Percentiles rank a stretch among this genome's conserved stretches.
phyloP scores from a whole-genome alignment of 2,888 invertebrate species.

The Brachyptera risi region DNA sequence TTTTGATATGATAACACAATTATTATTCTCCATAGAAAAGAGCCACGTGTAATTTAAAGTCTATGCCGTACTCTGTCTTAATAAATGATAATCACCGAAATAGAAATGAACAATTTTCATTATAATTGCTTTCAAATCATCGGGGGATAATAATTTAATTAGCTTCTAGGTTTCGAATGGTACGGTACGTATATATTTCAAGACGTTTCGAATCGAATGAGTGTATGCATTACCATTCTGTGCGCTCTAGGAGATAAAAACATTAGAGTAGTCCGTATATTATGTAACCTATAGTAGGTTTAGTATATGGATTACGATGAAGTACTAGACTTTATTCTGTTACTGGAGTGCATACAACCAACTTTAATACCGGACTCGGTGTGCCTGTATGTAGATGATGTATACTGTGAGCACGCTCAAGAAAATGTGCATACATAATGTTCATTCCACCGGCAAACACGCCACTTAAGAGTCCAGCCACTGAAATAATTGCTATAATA shows the following conservation, averaged over 20 bases:
- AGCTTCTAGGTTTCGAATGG: neutral
- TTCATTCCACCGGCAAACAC: slow-evolving; percentile 1
- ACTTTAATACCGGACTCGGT: slow-evolving; percentile 15
- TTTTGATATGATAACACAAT: slow-evolving; percentile 12
- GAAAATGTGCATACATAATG: slow-evolving; percentile 21
- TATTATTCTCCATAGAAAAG: slow-evolving; percentile 11
- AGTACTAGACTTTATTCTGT: no score
- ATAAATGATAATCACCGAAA: slow-evolving; percentile 1
- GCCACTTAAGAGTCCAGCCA: slow-evolving; percentile 21
- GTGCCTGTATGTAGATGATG: no score
- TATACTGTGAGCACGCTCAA: no score
- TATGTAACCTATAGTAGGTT: neutral
- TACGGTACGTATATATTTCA: neutral
- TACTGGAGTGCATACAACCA: slow-evolving; percentile 11
- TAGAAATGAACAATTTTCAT: neutral
- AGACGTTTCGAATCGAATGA: neutral
- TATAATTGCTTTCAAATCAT: neutral
- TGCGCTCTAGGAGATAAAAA: slow-evolving; percentile 3
- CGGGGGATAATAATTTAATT: neutral
- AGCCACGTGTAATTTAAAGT: neutral
- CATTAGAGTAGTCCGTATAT: neutral
- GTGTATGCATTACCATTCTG: no score
- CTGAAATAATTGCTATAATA: slow-evolving; percentile 28
- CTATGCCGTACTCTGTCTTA: slow-evolving; percentile 3
- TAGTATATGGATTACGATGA: neutral